These are phyloP conservation scores for Platycnemis pennipes DNA, from an alignment of 2,888 invertebrate genomes.

Conservation along the genomic window DNA sequence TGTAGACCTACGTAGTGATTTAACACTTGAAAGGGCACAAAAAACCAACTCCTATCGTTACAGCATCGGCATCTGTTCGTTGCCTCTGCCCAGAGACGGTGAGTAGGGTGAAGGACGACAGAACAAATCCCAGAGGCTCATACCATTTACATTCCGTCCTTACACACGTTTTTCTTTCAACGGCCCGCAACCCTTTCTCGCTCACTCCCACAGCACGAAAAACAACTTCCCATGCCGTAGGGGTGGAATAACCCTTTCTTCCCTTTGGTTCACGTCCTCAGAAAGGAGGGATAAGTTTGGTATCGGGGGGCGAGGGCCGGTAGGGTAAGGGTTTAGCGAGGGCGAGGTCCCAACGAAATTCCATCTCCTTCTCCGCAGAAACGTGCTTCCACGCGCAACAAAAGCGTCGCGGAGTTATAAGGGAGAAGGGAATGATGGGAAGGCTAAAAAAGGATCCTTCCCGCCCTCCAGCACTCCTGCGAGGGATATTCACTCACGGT, in stretches of 20 bases:
- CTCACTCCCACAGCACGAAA: neutral
- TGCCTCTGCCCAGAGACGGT: too few relatives aligned
- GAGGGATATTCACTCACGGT: neutral
- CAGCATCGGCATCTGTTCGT: too few relatives aligned
- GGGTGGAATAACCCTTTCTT: conserved; percentile 13
- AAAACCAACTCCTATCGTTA: too few relatives aligned
- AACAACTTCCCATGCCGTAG: neutral
- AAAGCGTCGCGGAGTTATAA: neutral
- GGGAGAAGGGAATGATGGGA: neutral
- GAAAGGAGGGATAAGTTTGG: neutral
- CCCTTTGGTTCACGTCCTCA: neutral
- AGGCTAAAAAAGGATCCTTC: neutral
- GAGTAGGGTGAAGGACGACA: too few relatives aligned
- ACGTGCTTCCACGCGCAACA: neutral
- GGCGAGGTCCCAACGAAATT: neutral
- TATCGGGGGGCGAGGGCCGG: neutral
- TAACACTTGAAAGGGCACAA: too few relatives aligned
- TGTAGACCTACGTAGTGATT: too few relatives aligned
- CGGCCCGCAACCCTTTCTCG: neutral
- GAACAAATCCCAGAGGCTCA: neutral
- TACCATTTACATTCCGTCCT: neutral
- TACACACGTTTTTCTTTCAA: neutral
- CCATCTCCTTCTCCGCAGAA: neutral
- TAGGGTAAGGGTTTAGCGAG: neutral
- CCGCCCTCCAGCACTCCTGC: neutral